Conservation (phyloP, 1,140 invertebrate species). For the Acromyrmex charruanus region DNA sequence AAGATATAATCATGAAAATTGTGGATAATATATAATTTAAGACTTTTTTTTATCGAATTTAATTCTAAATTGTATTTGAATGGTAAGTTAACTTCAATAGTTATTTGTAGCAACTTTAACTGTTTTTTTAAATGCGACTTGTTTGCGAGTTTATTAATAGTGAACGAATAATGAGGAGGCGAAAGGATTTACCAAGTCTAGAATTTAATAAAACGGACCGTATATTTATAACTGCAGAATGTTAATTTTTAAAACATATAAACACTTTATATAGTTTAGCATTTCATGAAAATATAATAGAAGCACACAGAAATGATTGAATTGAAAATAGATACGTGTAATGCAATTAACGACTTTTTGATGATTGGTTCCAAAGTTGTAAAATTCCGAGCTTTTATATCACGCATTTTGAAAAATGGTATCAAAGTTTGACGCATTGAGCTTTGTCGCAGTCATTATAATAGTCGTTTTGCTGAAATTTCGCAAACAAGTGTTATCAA, state of each 20-base stretch:
- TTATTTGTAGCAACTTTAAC: neutral
- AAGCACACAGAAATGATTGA: neutral
- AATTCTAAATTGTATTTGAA: neutral
- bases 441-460: too few relatives aligned
- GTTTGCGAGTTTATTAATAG: neutral
- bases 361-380: too few relatives aligned
- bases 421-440: too few relatives aligned
- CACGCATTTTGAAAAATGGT: too few relatives aligned
- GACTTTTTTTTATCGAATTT: neutral
- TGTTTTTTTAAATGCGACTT: neutral
- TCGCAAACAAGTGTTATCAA: too few relatives aligned
- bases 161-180: neutral
- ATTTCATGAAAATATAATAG: neutral
- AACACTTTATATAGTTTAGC: neutral
- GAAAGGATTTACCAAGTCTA: neutral
- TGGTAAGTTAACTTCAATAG: neutral
- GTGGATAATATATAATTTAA: neutral
- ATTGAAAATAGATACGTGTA: neutral
- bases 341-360: neutral
- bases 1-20: neutral
- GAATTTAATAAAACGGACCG: neutral
- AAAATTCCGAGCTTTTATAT: too few relatives aligned
- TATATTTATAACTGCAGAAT: neutral
- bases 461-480: too few relatives aligned
- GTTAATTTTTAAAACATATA: neutral